A percentile compares a stretch with the other conserved stretches of the same genome.
phyloP scores from a whole-genome alignment of 1,140 invertebrate genomes.

The Zaprionus davidi region DNA sequence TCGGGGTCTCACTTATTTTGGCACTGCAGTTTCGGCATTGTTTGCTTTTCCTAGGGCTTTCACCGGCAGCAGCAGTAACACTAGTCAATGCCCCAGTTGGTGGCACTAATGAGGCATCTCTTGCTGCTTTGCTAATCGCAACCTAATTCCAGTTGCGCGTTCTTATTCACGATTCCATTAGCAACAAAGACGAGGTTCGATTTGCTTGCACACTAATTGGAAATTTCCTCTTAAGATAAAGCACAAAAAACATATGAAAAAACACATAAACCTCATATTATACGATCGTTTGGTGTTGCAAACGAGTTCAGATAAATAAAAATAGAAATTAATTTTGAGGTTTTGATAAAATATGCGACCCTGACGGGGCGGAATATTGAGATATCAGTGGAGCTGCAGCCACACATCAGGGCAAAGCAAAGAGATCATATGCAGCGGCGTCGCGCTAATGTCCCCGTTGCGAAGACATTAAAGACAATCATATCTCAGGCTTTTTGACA shows the following conservation, averaged over 20 bases:
- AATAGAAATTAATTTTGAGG: not conserved
- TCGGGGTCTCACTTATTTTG: conserved; percentile 5
- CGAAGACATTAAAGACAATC: not conserved
- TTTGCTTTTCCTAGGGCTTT: conserved; percentile 5
- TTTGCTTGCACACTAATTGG: not conserved
- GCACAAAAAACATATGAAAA: not conserved
- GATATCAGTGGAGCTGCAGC: conserved; percentile 7
- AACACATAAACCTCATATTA: not conserved
- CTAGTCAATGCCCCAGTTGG: not conserved
- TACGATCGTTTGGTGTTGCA: conserved; percentile 2
- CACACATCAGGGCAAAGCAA: not conserved
- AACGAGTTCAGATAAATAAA: conserved; percentile 4
- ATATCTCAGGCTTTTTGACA: conserved; percentile 25
- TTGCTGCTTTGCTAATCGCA: conserved; percentile 1
- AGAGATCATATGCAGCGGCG: conserved; percentile 20
- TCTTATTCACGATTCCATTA: not conserved
- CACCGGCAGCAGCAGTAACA: not conserved
- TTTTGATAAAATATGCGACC: conserved; percentile 1
- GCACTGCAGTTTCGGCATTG: conserved; percentile 9
- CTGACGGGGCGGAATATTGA: conserved; percentile 1
- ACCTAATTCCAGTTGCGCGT: conserved; percentile 5
- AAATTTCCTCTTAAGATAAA: not conserved
- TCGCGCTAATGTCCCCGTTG: conserved; percentile 32
- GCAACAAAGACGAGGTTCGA: not conserved
- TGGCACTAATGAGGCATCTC: not conserved